Evolutionary conservation across 2,113 vertebrate species (phyloP).

Genomic region (Thamnophis sirtalis): DNA sequence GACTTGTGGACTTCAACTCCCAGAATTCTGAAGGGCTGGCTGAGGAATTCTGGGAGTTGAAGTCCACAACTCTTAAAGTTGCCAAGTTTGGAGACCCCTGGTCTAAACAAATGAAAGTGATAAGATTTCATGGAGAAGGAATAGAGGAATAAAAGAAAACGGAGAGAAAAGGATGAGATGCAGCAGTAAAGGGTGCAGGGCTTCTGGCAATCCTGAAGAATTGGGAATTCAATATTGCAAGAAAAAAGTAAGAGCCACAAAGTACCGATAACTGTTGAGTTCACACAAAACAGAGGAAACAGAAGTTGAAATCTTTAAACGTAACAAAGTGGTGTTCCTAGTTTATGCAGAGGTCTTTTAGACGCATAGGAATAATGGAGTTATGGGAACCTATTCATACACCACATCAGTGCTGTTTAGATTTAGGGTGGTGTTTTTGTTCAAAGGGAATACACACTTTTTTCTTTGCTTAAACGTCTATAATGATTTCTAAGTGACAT

Average conservation of each 20-base stretch:
- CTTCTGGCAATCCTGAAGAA: not conserved
- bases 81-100: not conserved
- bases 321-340: not conserved
- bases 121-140: not conserved
- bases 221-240: not conserved
- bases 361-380: constrained; percentile 37
- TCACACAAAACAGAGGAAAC: not conserved
- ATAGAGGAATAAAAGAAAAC: not conserved
- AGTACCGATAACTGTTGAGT: not conserved
- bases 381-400: constrained; percentile 6
- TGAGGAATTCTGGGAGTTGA: not conserved
- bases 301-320: not conserved
- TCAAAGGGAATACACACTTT: constrained; percentile 48
- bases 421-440: constrained; percentile 47
- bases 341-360: not conserved
- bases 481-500: constrained; percentile 60
- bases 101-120: not conserved
- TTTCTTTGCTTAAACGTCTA: constrained; percentile 58
- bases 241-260: not conserved
- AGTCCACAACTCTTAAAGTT: not conserved
- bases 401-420: constrained; percentile 16
- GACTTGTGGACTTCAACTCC: not conserved
- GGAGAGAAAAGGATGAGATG: not conserved
- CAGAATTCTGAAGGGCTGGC: not conserved
- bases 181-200: not conserved